A percentile compares a stretch with the other conserved stretches of the same genome.
phyloP scores from a whole-genome alignment of 1,140 invertebrate species.

The Tenebrio molitor region DNA sequence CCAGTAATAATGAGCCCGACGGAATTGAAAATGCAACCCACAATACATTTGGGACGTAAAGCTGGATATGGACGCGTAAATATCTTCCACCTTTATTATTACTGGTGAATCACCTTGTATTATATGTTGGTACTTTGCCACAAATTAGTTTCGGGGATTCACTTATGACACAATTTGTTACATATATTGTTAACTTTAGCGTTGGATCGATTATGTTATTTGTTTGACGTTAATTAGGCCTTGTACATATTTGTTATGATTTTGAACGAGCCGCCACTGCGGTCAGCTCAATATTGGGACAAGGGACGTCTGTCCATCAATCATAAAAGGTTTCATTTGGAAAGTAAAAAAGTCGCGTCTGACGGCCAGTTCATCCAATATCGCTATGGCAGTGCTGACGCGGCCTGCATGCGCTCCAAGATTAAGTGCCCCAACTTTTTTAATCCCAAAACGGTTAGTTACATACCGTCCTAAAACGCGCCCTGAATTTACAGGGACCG shows the following conservation, averaged over 20 bases:
- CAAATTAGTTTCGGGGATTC: too few species aligned
- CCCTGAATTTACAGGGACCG: neutral
- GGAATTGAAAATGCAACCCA: too few species aligned
- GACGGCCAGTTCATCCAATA: slow-evolving; percentile 49
- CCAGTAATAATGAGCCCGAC: too few species aligned
- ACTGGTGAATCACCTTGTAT: too few species aligned
- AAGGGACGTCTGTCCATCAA: slow-evolving; percentile 53
- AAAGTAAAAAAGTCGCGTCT: slow-evolving; percentile 43
- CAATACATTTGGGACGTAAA: too few species aligned
- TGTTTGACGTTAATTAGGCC: neutral
- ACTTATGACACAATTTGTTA: too few species aligned
- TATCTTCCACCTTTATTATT: too few species aligned
- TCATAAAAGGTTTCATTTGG: slow-evolving; percentile 58
- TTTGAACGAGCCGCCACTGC: neutral
- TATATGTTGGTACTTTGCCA: too few species aligned
- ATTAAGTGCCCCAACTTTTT: slow-evolving; percentile 54
- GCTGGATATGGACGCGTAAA: too few species aligned
- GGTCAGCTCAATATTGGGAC: slow-evolving; percentile 42
- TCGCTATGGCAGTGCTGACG: slow-evolving; percentile 47
- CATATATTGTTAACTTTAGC: too few species aligned
- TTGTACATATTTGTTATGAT: neutral
- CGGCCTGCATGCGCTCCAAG: slow-evolving; percentile 42
- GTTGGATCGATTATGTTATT: too few species aligned
- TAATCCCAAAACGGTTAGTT: slow-evolving; percentile 49
- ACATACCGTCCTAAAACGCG: neutral